Base-by-base conservation (phyloP, 2,888 invertebrate species). In the Phasia obesa region DNA sequence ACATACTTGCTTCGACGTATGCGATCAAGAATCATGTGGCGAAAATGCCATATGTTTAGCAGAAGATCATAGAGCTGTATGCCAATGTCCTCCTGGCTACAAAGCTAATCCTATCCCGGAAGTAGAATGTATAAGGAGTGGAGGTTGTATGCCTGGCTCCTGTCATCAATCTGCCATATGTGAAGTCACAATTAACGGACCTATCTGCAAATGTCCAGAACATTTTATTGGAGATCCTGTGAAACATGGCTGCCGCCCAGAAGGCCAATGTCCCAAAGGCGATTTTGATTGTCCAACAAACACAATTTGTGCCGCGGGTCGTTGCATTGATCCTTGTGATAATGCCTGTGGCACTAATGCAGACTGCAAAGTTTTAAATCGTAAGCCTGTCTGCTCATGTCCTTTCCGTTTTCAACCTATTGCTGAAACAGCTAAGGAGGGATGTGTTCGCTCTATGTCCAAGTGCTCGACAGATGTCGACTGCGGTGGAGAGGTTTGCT, bases 21-120 rank as follows among this genome's bases (percentile, higher is more conserved):
- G 97, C 88, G 94, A 94, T 84, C 95, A 95, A 89, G 95, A 95
- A 86, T 94, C 96, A 2, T 98, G 97, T 87, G 97, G 97, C 0
- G 94, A 93, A 19, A 97, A 97, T 90, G 96, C 97, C 9, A 96
- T 97, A 17, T 98, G 98, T 89, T 94, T 97, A 86, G 95, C 96
- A 5, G 96, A 97, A 90, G 95, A 96, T 87, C 97, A 97, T 88
- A 95, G 94, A 88, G 93, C 95, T 9, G 93, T 93, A 19, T 98
- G 98, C 87, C 96, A 96, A 88, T 98, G 98, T 89, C 97, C 97
- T 42, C 95, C 95, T 35, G 97, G 97, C 11, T 96, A 94, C 88
- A 94, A 93, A 86, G 94, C 96, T 2, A 95, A 97, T 89, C 97
- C 97, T 2, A 91, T 96, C 31, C 94, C 97, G n/a, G 97, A 97